Base-by-base conservation (phyloP, 2,888 invertebrate species). In the Tholera decimalis region DNA sequence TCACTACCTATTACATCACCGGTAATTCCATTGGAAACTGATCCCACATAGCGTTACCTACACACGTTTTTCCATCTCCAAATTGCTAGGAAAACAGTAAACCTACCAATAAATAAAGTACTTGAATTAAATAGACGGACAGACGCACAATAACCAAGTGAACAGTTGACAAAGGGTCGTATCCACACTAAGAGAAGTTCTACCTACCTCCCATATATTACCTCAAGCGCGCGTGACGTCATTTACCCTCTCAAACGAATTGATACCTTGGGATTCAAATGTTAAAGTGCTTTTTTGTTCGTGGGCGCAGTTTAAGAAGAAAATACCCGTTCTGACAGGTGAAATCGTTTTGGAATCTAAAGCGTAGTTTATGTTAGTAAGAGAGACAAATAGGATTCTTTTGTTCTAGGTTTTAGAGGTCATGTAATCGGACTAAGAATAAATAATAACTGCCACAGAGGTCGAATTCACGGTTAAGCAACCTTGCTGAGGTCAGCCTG, bases 261-360 rank as follows among this genome's bases (percentile, higher is more conserved):
- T 68, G 47, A 61, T 61, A 51, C 61, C 61, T 50, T 68, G 28
- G 41, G 43, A 11, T 13, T 9, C 2, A 11, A 22, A 60, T 26
- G 18, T 20, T 66, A 69, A 63, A 81, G 81, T 72, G 44, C 39
- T 49, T 65, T 75, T 81, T 70, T 59, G 49, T 63, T 68, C 68
- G 69, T 30, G 13, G 13, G 20, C 2, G 28, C 18, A 53, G 50
- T 66, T 55, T 67, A 22, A 44, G 56, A 55, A 68, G 62, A 67
- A 49, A 71, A 47, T 47, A 51, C 30, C 15, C 49, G 41, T 75
- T 75, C 75, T 81, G 72, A 72, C 69, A 59, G 65, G 53, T 51
- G 58, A 49, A 62, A 78, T 75, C 69, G 69, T 43, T 65, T 56
- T 11, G 28, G 54, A 64, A 63, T 67, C 54, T 44, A 46, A 50